Evolutionary conservation across 2,888 invertebrate species (phyloP), one percentile per base, ranked within the genome.

Genomic region (Cremastinae sp.): DNA sequence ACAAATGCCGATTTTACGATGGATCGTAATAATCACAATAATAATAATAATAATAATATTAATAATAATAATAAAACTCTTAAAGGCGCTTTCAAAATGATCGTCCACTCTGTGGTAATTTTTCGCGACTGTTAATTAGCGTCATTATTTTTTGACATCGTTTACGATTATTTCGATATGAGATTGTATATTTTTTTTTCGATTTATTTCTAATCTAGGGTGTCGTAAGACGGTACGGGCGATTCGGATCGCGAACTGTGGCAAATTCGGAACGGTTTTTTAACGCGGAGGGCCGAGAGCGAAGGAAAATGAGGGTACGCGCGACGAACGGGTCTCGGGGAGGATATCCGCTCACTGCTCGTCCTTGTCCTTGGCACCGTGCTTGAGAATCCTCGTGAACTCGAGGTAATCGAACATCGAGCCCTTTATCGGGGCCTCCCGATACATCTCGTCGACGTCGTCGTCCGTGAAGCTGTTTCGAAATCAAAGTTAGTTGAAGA

Each of bases 291-390:
- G 65, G 62, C 58, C 20, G 41, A 62, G 41, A 53, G 34, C 54
- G 59, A 20, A 2, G 10, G 20, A 64, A 47, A 38, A 45, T 49
- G 62, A 74, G 41, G 59, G 51, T 53, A 28, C 51, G 59, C 12
- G 66, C 49, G 54, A 3, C 9, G 14, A 54, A 36, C 45, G 28
- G 45, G 43, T 16, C 8, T 47, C 2, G 34, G 47, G 41, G 47
- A 53, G n/a, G n/a, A 28, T n/a, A 41, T 70, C 16, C 28, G 36
- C 81, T 87, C 83, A 96, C 91, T 96, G 96, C 87, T 98, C 98
- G 90, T 98, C 98, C 90, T 98, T 97, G 84, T 99, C 99, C 91
- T 98, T 99, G 86, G 98, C 99, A 58, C 99, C 99, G 85, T 99
- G 99, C 90, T 99, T 99, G 83, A 99, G 92, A 87, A 99, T 99